Evolutionary conservation across 2,888 invertebrate genomes (phyloP), one percentile per base, ranked within the genome.

Genomic region (Beris morrisii): DNA sequence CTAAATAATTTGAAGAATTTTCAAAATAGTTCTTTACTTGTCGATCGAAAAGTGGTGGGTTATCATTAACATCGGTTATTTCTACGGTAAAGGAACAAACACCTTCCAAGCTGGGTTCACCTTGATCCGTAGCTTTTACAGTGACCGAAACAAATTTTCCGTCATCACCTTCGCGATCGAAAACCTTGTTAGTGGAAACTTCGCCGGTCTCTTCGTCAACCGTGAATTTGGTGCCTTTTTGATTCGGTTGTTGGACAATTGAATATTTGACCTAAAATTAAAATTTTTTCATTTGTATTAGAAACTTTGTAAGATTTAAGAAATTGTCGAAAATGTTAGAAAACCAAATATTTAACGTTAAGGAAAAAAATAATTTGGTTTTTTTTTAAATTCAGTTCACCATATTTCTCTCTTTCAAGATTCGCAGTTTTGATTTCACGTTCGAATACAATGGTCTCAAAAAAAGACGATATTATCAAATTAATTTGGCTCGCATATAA

Each of bases 11-110:
- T 28, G 6, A 5, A 53, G 15, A 53, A 3, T 53, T 15, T 43
- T 15, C 0, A 22, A 45, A 57, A 45, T 44, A 5, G 6, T 12
- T 57, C 3, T 15, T 32, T 50, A 94, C 95, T 88, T 95, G 95
- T 84, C 95, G 86, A 83, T 95, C 95, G 81, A 96, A 96, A 61
- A 95, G 82, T 7, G 95, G 95, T 6, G 95, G 95, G 81, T 97
- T 97, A 79, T 98, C 98, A 77, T 98, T 99, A 53, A 96, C 94
- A 80, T 98, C 98, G 1, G 95, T 95, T 64, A 98, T 95, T 84
- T 96, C 96, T 55, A 97, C 97, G 13, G 95, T 96, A 79, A 99
- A 98, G 6, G 97, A 97, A 81, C 99, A 99, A 72, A 97, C 97
- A 31, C 97, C 97, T 81, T 97, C 97, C 72, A 99, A 81, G 0